phyloP scores from a whole-genome alignment of 64 coral and sea anemone species.

The Porites lutea region DNA sequence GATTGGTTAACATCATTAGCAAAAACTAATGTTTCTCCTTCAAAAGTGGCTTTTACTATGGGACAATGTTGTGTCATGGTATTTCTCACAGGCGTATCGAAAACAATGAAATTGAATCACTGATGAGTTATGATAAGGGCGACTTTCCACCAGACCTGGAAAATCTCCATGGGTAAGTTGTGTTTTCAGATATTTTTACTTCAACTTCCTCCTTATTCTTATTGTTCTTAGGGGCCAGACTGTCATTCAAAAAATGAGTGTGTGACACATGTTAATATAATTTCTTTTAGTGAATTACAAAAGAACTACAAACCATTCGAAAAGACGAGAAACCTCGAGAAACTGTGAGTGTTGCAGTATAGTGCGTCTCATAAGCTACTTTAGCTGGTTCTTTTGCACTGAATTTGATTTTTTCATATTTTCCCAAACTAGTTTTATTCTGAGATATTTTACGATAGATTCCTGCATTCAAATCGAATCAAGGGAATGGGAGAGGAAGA shows the following conservation, averaged over 20 bases:
- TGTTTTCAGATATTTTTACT: too few relatives aligned
- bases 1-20: too few relatives aligned
- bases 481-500: slow-evolving; percentile 68
- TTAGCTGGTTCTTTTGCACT: too few relatives aligned
- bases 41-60: too few relatives aligned
- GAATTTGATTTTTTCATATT: neutral
- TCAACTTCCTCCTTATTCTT: too few relatives aligned
- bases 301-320: slow-evolving; percentile 81
- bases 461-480: slow-evolving; percentile 76
- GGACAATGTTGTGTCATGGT: too few relatives aligned
- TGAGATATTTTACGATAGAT: slow-evolving; percentile 16
- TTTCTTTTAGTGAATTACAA: slow-evolving; percentile 70
- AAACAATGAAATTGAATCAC: slow-evolving; percentile 66
- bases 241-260: too few relatives aligned
- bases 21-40: too few relatives aligned
- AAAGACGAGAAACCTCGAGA: slow-evolving; percentile 51
- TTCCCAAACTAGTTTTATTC: neutral
- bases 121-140: slow-evolving; percentile 72
- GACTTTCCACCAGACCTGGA: slow-evolving; percentile 87
- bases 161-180: slow-evolving; percentile 74
- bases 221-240: neutral
- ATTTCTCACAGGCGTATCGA: slow-evolving; percentile 73
- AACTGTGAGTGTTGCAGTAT: slow-evolving; percentile 73
- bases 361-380: neutral
- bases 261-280: too few relatives aligned